Evolutionary conservation across 2,797 vertebrate genomes (phyloP).

Genomic region (Vipera ursinii): DNA sequence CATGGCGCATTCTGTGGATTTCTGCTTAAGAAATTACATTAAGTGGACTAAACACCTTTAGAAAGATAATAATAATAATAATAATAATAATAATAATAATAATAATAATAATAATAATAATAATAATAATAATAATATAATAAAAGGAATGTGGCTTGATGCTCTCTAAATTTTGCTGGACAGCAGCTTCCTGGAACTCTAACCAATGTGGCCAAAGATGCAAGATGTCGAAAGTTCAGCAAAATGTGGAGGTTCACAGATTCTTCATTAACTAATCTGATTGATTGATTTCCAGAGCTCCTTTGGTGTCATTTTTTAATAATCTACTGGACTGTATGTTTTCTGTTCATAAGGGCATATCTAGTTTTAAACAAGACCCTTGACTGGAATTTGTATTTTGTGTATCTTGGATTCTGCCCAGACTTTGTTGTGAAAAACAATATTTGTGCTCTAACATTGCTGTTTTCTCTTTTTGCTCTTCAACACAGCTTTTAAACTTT

Average conservation of each 20-base stretch:
- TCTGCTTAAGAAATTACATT: not conserved
- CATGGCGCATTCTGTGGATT: not conserved
- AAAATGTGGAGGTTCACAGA: not conserved
- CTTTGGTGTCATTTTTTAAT: not conserved
- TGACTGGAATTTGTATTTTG: not conserved
- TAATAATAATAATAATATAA: too few relatives aligned
- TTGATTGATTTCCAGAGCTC: not conserved
- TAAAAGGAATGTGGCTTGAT: not conserved
- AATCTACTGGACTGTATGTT: not conserved
- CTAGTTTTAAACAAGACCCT: not conserved
- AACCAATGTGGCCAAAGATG: not conserved
- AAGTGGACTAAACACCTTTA: not conserved
- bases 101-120: too few relatives aligned
- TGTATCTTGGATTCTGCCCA: not conserved
- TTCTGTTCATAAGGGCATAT: not conserved
- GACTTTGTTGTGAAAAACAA: slow-evolving; percentile 23
- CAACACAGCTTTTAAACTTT: not conserved
- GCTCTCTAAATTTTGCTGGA: not conserved
- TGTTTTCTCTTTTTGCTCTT: not conserved
- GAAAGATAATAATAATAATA: not conserved
- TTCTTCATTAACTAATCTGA: not conserved
- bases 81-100: too few relatives aligned
- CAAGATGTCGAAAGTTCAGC: not conserved
- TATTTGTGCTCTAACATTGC: slow-evolving; percentile 3
- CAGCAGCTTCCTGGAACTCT: not conserved